Evolutionary conservation across 2,888 invertebrate species (phyloP).

Genomic region (Lasioglossum malachurum): DNA sequence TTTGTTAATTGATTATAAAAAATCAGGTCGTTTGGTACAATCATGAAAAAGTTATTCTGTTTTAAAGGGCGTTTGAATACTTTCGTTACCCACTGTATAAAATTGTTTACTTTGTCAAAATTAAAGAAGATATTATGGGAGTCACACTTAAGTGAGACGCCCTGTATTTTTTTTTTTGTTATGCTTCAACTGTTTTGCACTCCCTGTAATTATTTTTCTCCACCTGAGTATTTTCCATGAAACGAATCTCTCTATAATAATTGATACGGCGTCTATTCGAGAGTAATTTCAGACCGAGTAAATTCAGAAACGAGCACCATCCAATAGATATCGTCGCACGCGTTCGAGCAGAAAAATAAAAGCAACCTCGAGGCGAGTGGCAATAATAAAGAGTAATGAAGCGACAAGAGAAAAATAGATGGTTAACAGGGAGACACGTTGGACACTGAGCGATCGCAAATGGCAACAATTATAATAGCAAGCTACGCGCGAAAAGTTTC

Average conservation of each 20-base stretch:
- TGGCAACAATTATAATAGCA: constrained; percentile 34
- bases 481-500: constrained; percentile 57
- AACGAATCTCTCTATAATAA: not conserved
- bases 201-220: too few relatives aligned
- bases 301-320: not conserved
- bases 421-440: not conserved
- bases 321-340: not conserved
- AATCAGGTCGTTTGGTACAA: too few relatives aligned
- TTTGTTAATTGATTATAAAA: too few relatives aligned
- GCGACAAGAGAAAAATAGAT: not conserved
- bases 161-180: too few relatives aligned
- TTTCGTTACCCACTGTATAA: too few relatives aligned
- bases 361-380: not conserved
- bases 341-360: not conserved
- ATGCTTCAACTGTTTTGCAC: not conserved
- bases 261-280: not conserved
- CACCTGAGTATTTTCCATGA: not conserved
- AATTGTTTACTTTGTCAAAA: too few relatives aligned
- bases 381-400: not conserved
- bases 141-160: too few relatives aligned
- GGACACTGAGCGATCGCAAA: not conserved
- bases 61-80: too few relatives aligned
- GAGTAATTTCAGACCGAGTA: not conserved
- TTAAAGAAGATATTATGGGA: too few relatives aligned
- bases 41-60: too few relatives aligned